A percentile compares a stretch with the other conserved stretches of the same genome.
Evolutionary conservation across 2,113 vertebrate genomes (phyloP).

Genomic region (Oxygymnocypris stewartii): DNA sequence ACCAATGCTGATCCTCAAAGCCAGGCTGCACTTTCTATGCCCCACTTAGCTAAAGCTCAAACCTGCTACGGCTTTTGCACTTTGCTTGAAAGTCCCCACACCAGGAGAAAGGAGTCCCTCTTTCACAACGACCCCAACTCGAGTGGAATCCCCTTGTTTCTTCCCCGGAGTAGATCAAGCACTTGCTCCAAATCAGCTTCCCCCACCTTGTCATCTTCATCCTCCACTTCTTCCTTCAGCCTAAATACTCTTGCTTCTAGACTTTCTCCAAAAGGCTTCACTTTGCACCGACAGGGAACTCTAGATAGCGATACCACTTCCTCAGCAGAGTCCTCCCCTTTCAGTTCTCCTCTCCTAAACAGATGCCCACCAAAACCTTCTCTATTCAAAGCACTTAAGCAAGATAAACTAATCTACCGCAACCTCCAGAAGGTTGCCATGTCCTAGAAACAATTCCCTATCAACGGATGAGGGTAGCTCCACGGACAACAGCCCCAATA

Average conservation of each 20-base stretch:
- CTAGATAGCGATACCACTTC: conserved; percentile 85
- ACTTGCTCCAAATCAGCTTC: conserved; percentile 66
- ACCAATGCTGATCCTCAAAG: conserved; percentile 87
- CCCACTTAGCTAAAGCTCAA: conserved; percentile 82
- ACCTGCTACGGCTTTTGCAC: conserved; percentile 88
- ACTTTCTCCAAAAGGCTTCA: conserved; percentile 66
- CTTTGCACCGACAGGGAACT: conserved; percentile 71
- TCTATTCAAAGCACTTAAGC: conserved; percentile 78
- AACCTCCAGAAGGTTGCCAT: conserved; percentile 72
- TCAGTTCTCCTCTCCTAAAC: conserved; percentile 76
- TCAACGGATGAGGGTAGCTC: conserved; percentile 90
- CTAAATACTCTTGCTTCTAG: conserved; percentile 70
- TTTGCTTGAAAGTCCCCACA: conserved; percentile 88
- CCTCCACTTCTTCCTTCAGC: conserved; percentile 72
- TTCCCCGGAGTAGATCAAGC: conserved; percentile 76
- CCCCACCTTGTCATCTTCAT: conserved; percentile 59
- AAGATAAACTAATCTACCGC: conserved; percentile 77
- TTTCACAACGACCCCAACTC: conserved; percentile 78
- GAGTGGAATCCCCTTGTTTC: conserved; percentile 62
- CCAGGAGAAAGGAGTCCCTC: conserved; percentile 87
- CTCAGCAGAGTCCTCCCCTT: conserved; percentile 82
- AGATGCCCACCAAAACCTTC: conserved; percentile 74
- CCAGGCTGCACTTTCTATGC: conserved; percentile 86
- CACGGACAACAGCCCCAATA: conserved; percentile 85
- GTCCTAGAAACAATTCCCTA: conserved; percentile 82